Evolutionary conservation across 1,140 invertebrate genomes (phyloP), one percentile per base, ranked within the genome.

Genomic region (Panonychus citri): DNA sequence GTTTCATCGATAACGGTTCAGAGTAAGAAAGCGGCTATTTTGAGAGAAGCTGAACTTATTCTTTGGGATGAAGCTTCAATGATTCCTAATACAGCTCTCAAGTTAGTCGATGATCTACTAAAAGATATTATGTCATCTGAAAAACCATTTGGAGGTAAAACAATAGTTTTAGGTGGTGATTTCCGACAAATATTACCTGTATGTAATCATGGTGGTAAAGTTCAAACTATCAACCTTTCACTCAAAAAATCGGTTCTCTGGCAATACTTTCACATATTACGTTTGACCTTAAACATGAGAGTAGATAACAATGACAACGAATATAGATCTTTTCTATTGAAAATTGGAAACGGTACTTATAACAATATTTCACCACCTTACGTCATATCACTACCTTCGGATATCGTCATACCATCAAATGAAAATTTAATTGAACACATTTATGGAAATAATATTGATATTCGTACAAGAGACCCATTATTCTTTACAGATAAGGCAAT

Each of bases 161-260:
- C 68, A 26, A 58, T 75, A 61, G 55, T 73, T 12, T 52, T 70
- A 12, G 50, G 64, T 40, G 68, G 66, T 40, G 70, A 71, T 64
- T 72, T 72, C 54, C 59, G 68, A 15, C 69, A 74, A 68, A 72
- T 66, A 55, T 61, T 74, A 57, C 70, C 72, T 39, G 66, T 74
- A 56, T 64, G 73, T 60, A 62, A 62, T 49, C 53, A 64, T 53
- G 51, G 53, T 60, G 70, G 65, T 51, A 53, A 59, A 54, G 66
- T 65, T 25, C 63, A 68, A 61, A 62, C 64, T 59, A 57, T 68
- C 0, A 63, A 69, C 62, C 63, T 66, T 28, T 68, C 61, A 54
- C 50, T 71, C 28, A 70, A 68, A 59, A 54, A 42, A 3, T 66
- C 64, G 40, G 40, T 24, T 37, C 55, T 68, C 28, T 62, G 61